Conservation (phyloP, 1,140 invertebrate species). For the Zaprionus africanus region DNA sequence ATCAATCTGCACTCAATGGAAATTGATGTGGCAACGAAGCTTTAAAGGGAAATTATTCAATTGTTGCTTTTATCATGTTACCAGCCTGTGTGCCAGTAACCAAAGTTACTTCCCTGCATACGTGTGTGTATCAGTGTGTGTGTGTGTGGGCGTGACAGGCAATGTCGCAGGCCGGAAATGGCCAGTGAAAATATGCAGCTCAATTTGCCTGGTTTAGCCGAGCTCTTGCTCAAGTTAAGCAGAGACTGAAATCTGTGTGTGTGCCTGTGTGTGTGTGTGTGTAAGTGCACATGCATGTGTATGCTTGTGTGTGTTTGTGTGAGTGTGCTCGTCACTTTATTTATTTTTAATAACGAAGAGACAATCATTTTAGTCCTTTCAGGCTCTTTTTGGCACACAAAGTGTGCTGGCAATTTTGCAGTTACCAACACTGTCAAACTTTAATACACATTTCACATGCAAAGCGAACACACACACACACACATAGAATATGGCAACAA, state of each 20-base stretch:
- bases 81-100: neutral
- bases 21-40: constrained; percentile 20
- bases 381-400: neutral
- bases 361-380: constrained; percentile 32
- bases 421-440: constrained; percentile 25
- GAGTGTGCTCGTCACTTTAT: constrained; percentile 17
- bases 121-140: neutral
- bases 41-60: constrained; percentile 25
- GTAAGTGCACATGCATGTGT: constrained; percentile 1
- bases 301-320: neutral
- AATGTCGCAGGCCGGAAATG: constrained; percentile 51
- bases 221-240: constrained; percentile 10
- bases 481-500: neutral
- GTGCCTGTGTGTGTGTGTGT: neutral
- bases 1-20: constrained; percentile 14
- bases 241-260: neutral
- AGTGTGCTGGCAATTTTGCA: constrained; percentile 27
- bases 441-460: constrained; percentile 21
- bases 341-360: constrained; percentile 42
- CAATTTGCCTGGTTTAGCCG: constrained; percentile 48
- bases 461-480: constrained; percentile 1
- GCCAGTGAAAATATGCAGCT: constrained; percentile 67
- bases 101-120: neutral
- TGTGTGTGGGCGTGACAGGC: neutral
- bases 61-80: constrained; percentile 28